Percentiles rank a stretch among this genome's conserved stretches.
Evolutionary conservation across 2,113 vertebrate species (phyloP).

Genomic region (Eonycteris spelaea): DNA sequence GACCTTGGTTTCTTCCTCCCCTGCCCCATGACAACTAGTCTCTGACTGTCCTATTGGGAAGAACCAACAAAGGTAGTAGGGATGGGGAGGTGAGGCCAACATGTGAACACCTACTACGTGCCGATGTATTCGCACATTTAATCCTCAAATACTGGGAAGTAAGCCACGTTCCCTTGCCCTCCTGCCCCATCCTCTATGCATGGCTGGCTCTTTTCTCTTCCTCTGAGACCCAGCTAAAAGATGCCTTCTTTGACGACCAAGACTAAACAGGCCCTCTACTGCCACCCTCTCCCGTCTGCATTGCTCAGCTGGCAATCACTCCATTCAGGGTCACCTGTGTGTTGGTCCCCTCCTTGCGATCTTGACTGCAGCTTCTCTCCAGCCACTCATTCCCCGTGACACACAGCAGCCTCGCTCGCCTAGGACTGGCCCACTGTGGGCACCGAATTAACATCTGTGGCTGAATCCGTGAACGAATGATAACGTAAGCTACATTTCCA

Average conservation of each 20-base stretch:
- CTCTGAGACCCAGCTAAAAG: neutral
- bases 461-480: neutral
- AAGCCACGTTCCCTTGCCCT: neutral
- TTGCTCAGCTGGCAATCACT: no score
- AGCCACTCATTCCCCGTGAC: no score
- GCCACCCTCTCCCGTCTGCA: rapidly evolving
- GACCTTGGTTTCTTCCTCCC: neutral
- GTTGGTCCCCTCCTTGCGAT: rapidly evolving
- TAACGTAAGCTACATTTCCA: neutral
- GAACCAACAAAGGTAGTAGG: neutral
- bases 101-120: neutral
- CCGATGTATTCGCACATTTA: neutral
- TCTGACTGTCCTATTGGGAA: neutral
- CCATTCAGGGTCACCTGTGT: neutral
- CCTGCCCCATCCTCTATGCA: neutral
- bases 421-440: neutral
- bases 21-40: neutral
- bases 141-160: neutral
- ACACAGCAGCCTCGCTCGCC: neutral
- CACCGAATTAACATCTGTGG: neutral
- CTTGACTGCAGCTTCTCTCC: neutral
- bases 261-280: neutral
- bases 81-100: neutral
- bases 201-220: neutral
- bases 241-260: neutral